Conservation (phyloP, 2,113 vertebrate species). For the Protobothrops flavoviridis region DNA sequence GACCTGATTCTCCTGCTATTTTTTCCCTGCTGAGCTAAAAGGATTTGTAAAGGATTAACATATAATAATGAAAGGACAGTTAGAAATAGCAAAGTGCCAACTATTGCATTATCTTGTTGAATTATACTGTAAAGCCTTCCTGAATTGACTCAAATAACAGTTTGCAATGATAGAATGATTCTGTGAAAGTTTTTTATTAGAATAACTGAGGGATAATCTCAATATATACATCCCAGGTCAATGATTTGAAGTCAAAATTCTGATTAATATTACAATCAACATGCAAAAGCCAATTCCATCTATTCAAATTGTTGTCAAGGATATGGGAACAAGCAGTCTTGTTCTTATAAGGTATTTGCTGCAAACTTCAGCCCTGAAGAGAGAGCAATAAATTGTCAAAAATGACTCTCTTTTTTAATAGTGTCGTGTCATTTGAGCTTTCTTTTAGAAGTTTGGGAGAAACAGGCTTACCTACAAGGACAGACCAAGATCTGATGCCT, state of each 20-base stretch:
- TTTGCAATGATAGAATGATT: neutral
- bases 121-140: neutral
- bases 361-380: neutral
- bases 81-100: neutral
- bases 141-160: neutral
- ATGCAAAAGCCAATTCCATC: neutral
- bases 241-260: neutral
- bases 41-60: neutral
- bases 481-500: slow-evolving; percentile 92
- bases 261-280: neutral
- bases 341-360: neutral
- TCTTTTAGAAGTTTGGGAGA: neutral
- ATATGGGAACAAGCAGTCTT: neutral
- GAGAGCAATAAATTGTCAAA: neutral
- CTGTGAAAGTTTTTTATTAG: neutral
- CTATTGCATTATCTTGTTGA: neutral
- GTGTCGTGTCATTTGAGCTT: neutral
- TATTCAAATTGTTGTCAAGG: neutral
- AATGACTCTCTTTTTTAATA: neutral
- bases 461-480: slow-evolving; percentile 82
- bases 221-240: neutral
- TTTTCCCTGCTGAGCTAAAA: neutral
- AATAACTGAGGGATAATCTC: neutral
- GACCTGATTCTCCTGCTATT: neutral
- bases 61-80: neutral